phyloP scores from a whole-genome alignment of 2,797 vertebrate genomes.

The Clangula hyemalis region DNA sequence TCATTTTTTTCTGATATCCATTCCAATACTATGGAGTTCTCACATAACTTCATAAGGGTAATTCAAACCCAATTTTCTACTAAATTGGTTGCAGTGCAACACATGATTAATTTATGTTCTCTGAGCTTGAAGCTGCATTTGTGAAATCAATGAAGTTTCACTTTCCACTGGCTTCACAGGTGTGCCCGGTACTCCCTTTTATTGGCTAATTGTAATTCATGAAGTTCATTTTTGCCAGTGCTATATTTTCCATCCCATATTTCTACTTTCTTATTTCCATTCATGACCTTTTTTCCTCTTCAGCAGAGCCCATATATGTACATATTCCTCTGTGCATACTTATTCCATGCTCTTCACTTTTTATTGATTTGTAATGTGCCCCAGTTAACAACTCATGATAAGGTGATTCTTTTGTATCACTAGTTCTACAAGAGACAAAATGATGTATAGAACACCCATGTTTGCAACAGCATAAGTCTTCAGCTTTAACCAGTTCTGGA shows the following conservation, averaged over 20 bases:
- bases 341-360: background rate
- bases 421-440: background rate
- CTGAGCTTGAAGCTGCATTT: background rate
- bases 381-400: background rate
- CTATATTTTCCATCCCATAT: background rate
- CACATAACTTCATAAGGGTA: background rate
- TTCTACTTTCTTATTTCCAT: background rate
- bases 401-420: background rate
- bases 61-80: background rate
- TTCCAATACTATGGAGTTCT: background rate
- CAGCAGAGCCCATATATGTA: background rate
- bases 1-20: background rate
- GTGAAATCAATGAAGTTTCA: background rate
- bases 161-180: background rate
- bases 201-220: background rate
- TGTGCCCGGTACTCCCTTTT: background rate
- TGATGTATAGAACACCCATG: background rate
- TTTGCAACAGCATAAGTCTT: background rate
- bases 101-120: background rate
- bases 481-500: background rate
- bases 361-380: background rate
- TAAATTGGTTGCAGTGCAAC: background rate
- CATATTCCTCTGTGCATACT: background rate
- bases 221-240: background rate
- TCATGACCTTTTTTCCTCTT: background rate